Conservation (phyloP, 2,888 invertebrate species). For the Dorcus parallelipipedus region DNA sequence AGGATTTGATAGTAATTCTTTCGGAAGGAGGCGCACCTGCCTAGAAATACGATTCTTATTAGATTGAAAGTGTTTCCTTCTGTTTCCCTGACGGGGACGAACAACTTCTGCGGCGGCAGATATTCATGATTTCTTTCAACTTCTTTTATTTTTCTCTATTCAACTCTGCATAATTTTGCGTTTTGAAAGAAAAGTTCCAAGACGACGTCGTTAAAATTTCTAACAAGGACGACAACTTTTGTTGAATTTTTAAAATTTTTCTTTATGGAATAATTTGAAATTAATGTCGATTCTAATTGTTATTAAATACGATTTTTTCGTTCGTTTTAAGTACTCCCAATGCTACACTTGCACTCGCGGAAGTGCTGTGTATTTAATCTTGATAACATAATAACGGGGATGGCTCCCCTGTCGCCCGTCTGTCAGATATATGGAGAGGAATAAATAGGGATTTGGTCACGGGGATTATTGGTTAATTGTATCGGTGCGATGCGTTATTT, state of each 20-base stretch:
- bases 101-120: not conserved
- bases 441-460: constrained; percentile 42
- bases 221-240: no score
- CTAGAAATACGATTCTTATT: constrained; percentile 25
- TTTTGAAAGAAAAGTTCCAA: no score
- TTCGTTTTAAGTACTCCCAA: not conserved
- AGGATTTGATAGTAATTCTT: constrained; percentile 28
- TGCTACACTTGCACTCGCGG: not conserved
- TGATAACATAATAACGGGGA: constrained; percentile 43
- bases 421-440: constrained; percentile 43
- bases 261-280: no score
- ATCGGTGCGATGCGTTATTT: constrained; percentile 35
- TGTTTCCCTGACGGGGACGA: constrained; percentile 22
- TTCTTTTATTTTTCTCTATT: not conserved
- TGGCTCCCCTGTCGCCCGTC: constrained; percentile 42
- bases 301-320: no score
- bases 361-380: constrained; percentile 36
- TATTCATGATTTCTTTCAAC: not conserved
- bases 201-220: no score
- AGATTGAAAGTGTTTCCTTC: constrained; percentile 22
- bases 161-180: no score
- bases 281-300: no score
- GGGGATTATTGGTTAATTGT: constrained; percentile 45
- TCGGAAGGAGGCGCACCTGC: constrained; percentile 26
- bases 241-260: no score